A percentile compares a stretch with the other conserved stretches of the same genome.
Evolutionary conservation across 1,140 invertebrate genomes (phyloP).

Genomic region (Drosophila littoralis): DNA sequence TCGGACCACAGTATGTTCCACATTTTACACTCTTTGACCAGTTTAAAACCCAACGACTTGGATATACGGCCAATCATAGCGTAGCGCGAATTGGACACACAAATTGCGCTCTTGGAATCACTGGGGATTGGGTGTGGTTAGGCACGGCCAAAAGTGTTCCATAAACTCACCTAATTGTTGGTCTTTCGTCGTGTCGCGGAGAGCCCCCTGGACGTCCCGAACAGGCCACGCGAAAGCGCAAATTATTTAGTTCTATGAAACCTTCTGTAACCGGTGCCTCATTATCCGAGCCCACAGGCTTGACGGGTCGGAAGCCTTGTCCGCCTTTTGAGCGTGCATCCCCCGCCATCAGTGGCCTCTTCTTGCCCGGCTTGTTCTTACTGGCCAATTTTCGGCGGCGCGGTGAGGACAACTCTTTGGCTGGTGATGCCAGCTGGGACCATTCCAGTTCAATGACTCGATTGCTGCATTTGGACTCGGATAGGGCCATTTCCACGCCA

Average conservation of each 20-base stretch:
- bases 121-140: constrained; percentile 24
- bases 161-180: constrained; percentile 37
- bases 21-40: constrained; percentile 91
- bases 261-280: constrained; percentile 38
- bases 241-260: constrained; percentile 68
- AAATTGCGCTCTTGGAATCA: constrained; percentile 85
- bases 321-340: constrained; percentile 20
- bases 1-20: constrained; percentile 97
- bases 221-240: constrained; percentile 70
- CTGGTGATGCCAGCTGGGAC: constrained; percentile 3
- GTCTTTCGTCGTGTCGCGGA: constrained; percentile 4
- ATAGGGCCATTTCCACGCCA: constrained; percentile 61
- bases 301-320: constrained; percentile 15
- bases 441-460: constrained; percentile 43
- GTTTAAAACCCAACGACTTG: constrained; percentile 90
- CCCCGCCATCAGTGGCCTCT: constrained; percentile 2
- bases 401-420: constrained; percentile 2
- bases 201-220: constrained; percentile 3
- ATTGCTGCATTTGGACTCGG: constrained; percentile 36
- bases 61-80: constrained; percentile 89
- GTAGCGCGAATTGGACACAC: constrained; percentile 90
- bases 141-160: too few relatives aligned
- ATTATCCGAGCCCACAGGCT: not conserved
- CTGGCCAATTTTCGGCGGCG: constrained; percentile 26
- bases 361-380: constrained; percentile 17